These are phyloP conservation scores for Ochotona curzoniae DNA, from an alignment of 2,113 vertebrate genomes.

Conservation along the genomic window DNA sequence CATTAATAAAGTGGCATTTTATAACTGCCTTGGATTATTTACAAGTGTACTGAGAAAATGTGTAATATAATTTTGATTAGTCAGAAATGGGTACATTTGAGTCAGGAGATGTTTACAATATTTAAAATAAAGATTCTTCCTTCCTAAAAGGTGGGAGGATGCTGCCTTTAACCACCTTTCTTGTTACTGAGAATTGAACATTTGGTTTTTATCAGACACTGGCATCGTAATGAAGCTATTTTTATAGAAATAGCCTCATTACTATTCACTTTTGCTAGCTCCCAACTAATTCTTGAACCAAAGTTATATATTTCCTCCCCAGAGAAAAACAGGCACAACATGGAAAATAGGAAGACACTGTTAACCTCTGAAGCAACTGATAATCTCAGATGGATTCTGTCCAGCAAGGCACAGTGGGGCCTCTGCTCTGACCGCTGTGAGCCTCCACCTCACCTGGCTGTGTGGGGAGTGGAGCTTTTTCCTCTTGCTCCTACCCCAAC, in stretches of 20 bases:
- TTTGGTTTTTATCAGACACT: constrained; percentile 88
- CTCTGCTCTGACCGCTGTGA: accelerated
- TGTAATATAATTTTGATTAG: constrained; percentile 59
- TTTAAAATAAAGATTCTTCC: constrained; percentile 85
- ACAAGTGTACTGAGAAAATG: constrained; percentile 76
- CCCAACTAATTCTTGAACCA: constrained; percentile 86
- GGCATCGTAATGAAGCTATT: constrained; percentile 88
- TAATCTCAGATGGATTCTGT: background rate
- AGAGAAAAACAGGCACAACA: constrained; percentile 60
- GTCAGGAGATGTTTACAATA: constrained; percentile 80
- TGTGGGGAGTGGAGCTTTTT: background rate
- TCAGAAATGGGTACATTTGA: constrained; percentile 74
- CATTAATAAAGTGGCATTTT: constrained; percentile 53
- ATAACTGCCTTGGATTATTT: constrained; percentile 76
- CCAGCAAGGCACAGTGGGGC: background rate
- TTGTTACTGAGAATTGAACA: constrained; percentile 86
- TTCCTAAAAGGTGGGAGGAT: constrained; percentile 84
- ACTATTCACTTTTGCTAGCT: constrained; percentile 89
- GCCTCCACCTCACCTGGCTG: accelerated
- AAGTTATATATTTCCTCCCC: constrained; percentile 81
- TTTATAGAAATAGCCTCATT: constrained; percentile 89
- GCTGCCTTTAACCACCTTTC: constrained; percentile 85
- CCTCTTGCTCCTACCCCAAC: background rate
- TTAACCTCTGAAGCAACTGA: constrained; percentile 54
- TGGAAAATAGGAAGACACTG: constrained; percentile 74